These are phyloP conservation scores for Myiotriccus ornatus DNA, from an alignment of 2,797 vertebrate species.

Conservation along the genomic window DNA sequence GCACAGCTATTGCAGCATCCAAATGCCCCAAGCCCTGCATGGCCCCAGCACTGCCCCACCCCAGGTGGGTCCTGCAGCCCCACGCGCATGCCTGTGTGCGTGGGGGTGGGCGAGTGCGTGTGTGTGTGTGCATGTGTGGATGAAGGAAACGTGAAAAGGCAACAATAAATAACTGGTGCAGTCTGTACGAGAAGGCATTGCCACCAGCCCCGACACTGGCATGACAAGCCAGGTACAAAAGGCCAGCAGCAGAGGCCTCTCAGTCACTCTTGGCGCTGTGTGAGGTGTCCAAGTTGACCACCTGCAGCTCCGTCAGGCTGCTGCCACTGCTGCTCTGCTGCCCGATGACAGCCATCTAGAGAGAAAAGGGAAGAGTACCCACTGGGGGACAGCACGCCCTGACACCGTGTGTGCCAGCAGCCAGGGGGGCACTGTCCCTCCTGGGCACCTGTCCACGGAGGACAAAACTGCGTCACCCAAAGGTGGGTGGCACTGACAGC, in stretches of 20 bases:
- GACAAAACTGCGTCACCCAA: background rate
- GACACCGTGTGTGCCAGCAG: background rate
- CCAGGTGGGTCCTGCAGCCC: slow-evolving; percentile 70
- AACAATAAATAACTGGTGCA: slow-evolving; percentile 94
- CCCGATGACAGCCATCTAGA: slow-evolving; percentile 93
- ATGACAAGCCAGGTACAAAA: background rate
- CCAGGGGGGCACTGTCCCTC: background rate
- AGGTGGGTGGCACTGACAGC: background rate
- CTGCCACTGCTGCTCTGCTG: slow-evolving; percentile 91
- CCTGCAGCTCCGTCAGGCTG: slow-evolving; percentile 96
- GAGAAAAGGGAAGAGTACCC: slow-evolving; percentile 46
- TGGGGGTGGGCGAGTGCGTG: background rate
- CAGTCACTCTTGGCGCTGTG: slow-evolving; percentile 92
- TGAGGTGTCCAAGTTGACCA: slow-evolving; percentile 89
- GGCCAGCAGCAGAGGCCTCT: slow-evolving; percentile 71
- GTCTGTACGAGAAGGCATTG: slow-evolving; percentile 68
- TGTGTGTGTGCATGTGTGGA: slow-evolving; percentile 72
- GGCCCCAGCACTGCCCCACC: slow-evolving; percentile 64
- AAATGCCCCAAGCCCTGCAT: slow-evolving; percentile 35
- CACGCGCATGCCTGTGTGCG: slow-evolving; percentile 41
- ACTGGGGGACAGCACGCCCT: background rate
- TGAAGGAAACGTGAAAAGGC: slow-evolving; percentile 89
- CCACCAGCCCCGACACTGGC: background rate
- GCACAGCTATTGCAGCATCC: slow-evolving; percentile 62
- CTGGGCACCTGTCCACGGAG: background rate